Evolutionary conservation across 2,797 vertebrate genomes (phyloP), one percentile per base, ranked within the genome.

Genomic region (Lophotriccus pileatus): DNA sequence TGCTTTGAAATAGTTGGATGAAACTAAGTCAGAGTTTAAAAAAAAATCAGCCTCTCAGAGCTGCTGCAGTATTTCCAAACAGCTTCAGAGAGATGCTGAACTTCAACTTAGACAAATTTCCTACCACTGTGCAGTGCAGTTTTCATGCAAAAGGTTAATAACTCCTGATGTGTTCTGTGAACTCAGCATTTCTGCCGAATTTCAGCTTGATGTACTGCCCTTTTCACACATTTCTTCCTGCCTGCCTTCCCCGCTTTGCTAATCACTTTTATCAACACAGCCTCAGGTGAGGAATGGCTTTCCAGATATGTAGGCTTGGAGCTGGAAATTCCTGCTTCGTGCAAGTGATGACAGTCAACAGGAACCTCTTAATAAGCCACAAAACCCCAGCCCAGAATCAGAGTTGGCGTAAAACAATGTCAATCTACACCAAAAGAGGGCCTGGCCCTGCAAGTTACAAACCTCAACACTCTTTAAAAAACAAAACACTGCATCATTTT

Each of bases 251-350:
- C 87, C 75, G 77, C 46, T 47, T 56, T 72, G 90, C 94, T 96
- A 94, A 97, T 97, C 96, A 91, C 93, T 96, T 98, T 94, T 94
- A 95, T 95, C 96, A 96, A 90, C 96, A 94, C 87, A 89, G 97
- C 92, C 94, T 87, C 89, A 53, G 95, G 92, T 97, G 86, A 97
- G 94, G 89, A 95, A 95, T 83, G 87, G 95, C 95, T 96, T 96
- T 92, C 91, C 84, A 94, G 94, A 93, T 32, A 18, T 59, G 81
- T 64, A 55, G 92, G 74, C 79, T 17, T 47, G n/a, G 27, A 77
- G 78, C 58, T 7, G 62, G 59, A 77, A 86, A 82, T 64, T 94
- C 83, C 92, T 89, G 80, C 87, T 94, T 70, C 79, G 87, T 94
- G 94, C 96, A 84, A 84, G 75, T 32, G 47, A 84, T 86, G 90